Conservation (phyloP, 2,113 vertebrate genomes). For the Anseranas semipalmata region DNA sequence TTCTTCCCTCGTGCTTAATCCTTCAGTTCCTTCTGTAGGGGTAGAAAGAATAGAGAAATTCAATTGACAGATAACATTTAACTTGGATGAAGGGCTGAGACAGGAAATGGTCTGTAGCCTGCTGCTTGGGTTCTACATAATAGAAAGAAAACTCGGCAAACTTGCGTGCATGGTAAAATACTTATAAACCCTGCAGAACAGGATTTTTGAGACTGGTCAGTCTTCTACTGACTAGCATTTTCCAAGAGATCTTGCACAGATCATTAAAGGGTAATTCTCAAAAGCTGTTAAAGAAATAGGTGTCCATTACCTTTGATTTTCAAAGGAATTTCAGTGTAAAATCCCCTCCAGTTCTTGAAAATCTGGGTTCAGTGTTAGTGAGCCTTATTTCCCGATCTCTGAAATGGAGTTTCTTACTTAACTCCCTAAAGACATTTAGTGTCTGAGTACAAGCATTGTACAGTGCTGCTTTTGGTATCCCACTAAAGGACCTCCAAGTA, state of each 20-base stretch:
- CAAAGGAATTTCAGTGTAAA: neutral
- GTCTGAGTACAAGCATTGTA: neutral
- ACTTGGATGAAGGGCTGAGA: neutral
- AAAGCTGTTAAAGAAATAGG: neutral
- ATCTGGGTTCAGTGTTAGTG: neutral
- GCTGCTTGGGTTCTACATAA: neutral
- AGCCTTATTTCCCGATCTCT: neutral
- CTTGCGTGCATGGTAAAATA: neutral
- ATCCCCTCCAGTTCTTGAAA: neutral
- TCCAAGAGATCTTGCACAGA: neutral
- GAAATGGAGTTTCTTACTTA: neutral
- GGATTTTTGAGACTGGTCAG: neutral
- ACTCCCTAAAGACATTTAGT: neutral
- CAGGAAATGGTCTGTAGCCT: accelerated
- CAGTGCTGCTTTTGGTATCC: neutral
- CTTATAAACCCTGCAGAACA: neutral
- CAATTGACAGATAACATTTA: neutral
- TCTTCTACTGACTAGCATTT: neutral
- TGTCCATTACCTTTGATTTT: neutral
- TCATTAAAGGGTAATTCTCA: neutral
- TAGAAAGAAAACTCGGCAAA: neutral
- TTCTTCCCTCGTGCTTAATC: neutral
- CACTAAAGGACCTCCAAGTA: neutral
- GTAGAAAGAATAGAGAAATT: neutral
- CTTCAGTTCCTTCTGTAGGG: neutral